Percentiles rank a stretch among this genome's conserved stretches.
Conservation (phyloP, 2,888 invertebrate genomes). For the Spisula solida region DNA sequence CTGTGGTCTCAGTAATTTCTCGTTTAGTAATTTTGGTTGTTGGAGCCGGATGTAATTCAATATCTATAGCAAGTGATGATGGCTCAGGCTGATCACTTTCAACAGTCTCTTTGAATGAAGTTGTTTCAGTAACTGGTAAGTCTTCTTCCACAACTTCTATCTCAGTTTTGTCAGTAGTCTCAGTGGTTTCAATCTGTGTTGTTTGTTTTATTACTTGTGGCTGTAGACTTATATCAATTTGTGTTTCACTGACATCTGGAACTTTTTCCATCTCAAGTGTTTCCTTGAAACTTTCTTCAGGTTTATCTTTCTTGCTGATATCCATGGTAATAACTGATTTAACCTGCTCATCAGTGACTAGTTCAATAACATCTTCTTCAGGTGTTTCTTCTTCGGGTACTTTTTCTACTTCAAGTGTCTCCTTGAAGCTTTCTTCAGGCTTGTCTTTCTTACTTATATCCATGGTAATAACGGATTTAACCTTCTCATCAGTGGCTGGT, state of each 20-base stretch:
- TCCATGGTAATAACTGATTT: neutral
- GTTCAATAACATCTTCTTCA: conserved; percentile 13
- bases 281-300: conserved; percentile 30
- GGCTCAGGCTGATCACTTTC: conserved; percentile 52
- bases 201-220: neutral
- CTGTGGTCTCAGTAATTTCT: conserved; percentile 41
- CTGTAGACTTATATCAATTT: conserved; percentile 25
- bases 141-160: conserved; percentile 24
- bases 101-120: conserved; percentile 48
- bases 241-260: neutral
- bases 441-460: neutral
- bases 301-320: neutral
- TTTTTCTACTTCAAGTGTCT: conserved; percentile 29
- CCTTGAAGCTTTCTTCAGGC: conserved; percentile 25
- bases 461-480: neutral
- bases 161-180: conserved; percentile 6
- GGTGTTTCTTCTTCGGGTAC: neutral
- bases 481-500: neutral
- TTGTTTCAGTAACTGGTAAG: conserved; percentile 38
- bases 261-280: conserved; percentile 23
- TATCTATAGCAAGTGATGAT: conserved; percentile 43
- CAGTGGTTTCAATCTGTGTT: neutral
- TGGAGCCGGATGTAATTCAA: conserved; percentile 24
- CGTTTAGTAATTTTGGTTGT: conserved; percentile 26
- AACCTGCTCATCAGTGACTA: neutral